Conservation (phyloP, 2,113 vertebrate species). For the Ptychochromis oligacanthus region DNA sequence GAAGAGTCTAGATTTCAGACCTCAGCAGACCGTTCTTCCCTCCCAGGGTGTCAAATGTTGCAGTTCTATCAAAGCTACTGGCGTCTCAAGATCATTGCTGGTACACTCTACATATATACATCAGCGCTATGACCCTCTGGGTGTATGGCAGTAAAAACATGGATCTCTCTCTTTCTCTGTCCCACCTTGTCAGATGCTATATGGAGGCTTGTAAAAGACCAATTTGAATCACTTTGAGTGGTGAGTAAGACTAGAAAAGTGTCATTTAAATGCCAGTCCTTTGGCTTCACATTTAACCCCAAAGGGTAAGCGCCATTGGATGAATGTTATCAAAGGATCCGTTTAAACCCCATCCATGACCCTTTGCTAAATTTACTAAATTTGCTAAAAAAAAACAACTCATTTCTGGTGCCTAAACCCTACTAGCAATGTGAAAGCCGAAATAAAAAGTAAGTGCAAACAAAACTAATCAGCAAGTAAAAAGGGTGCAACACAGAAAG, state of each 20-base stretch:
- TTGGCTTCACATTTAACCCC: not conserved
- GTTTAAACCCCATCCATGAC: not conserved
- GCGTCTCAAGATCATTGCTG: not conserved
- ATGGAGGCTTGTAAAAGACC: not conserved
- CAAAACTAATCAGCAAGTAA: not conserved
- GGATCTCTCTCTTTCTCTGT: not conserved
- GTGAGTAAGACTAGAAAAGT: not conserved
- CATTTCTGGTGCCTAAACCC: too few species aligned
- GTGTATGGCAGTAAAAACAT: not conserved
- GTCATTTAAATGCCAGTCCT: not conserved
- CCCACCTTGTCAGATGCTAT: not conserved
- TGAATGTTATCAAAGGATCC: not conserved
- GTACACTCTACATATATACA: too few species aligned
- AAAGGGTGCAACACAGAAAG: too few species aligned
- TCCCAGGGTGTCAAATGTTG: not conserved
- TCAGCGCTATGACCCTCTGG: not conserved
- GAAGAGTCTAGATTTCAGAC: not conserved
- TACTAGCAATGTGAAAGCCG: too few species aligned
- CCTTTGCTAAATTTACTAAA: not conserved
- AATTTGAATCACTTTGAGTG: not conserved
- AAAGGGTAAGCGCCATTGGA: not conserved
- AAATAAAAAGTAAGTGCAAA: not conserved
- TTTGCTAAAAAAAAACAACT: too few species aligned
- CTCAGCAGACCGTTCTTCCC: not conserved
- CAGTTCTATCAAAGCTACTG: not conserved